phyloP scores from a whole-genome alignment of 2,113 vertebrate genomes.

The Raja brachyura region DNA sequence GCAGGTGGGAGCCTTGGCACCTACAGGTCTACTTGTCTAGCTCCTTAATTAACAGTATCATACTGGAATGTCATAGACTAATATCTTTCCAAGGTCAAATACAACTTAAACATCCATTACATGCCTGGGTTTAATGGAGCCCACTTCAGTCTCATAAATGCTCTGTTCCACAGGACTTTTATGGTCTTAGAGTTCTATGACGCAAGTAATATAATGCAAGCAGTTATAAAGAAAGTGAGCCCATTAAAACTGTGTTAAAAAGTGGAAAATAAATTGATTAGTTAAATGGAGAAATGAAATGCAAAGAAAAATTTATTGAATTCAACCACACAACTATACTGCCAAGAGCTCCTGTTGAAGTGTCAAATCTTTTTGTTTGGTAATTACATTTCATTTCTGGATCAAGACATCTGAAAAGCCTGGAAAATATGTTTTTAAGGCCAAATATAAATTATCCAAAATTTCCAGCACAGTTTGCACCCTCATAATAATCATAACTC shows the following conservation, averaged over 20 bases:
- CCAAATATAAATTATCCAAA: background rate
- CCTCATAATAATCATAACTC: background rate
- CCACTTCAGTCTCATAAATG: background rate
- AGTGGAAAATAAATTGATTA: background rate
- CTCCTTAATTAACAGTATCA: background rate
- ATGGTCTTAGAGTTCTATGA: background rate
- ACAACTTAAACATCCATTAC: background rate
- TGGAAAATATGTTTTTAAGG: background rate
- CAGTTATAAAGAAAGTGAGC: background rate
- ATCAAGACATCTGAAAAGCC: background rate
- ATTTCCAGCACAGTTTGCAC: background rate
- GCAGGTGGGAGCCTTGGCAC: background rate
- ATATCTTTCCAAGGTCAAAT: background rate
- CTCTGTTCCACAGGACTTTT: background rate
- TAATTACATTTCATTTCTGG: background rate
- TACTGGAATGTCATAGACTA: background rate
- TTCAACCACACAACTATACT: background rate
- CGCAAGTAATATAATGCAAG: background rate
- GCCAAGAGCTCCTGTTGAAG: background rate
- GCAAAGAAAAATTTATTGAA: background rate
- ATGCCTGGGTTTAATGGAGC: background rate
- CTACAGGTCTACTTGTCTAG: background rate
- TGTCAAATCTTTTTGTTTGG: background rate
- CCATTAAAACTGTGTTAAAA: background rate
- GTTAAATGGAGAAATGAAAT: background rate